A percentile compares a stretch with the other conserved stretches of the same genome.
Conservation (phyloP, 2,888 invertebrate species). For the Nowickia ferox region DNA sequence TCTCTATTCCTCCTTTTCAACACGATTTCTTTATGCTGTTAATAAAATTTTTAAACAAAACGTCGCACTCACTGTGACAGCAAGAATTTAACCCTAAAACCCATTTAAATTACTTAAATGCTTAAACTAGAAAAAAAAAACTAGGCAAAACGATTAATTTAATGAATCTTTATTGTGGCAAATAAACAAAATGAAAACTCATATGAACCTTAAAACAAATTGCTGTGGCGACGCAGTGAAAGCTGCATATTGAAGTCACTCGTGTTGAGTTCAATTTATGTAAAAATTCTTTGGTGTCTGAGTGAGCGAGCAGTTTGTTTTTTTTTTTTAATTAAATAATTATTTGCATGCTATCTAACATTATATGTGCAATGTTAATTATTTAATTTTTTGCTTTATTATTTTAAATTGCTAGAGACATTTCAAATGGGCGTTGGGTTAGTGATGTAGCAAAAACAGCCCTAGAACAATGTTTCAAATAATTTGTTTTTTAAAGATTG, state of each 20-base stretch:
- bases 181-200: constrained; percentile 22
- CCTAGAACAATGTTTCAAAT: neutral
- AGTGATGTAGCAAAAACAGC: neutral
- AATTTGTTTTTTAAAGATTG: neutral
- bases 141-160: constrained; percentile 1
- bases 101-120: constrained; percentile 18
- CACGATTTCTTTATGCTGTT: neutral
- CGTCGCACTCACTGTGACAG: neutral
- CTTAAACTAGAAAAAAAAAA: neutral
- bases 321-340: constrained; percentile 31
- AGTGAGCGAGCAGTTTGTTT: neutral
- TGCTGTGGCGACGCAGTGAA: neutral
- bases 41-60: neutral
- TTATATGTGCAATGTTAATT: neutral
- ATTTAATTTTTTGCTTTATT: constrained; percentile 9
- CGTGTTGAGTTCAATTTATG: neutral
- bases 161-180: constrained; percentile 17
- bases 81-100: constrained; percentile 39
- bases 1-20: neutral
- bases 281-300: neutral
- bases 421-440: constrained; percentile 28
- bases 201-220: constrained; percentile 9
- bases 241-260: constrained; percentile 8
- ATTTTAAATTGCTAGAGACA: constrained; percentile 27
- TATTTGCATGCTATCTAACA: constrained; percentile 45